Base-by-base conservation (phyloP, 2,113 vertebrate species). In the Silurus asotus region DNA sequence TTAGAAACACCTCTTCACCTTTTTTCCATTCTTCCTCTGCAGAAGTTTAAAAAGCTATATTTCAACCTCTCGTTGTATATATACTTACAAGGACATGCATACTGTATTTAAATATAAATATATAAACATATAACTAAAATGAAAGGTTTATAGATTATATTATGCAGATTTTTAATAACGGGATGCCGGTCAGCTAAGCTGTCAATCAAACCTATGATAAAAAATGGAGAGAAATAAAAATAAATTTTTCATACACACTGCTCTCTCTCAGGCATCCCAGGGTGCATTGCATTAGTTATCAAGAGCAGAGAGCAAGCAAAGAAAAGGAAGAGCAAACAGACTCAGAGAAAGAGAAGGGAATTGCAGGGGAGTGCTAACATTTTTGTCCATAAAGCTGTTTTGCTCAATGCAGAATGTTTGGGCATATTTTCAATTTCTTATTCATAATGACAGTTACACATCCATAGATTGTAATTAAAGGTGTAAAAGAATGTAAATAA, bases 181-280 rank as follows among this genome's bases (percentile, higher is more conserved):
- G 85, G 89, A 84, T 91, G 90, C 90, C 90, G 90, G 85, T 49
- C 14, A 79, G 88, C 88, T 90, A 90, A 90, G 86, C 91, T 88
- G 89, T 90, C 90, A 89, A 91, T 93, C 82, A 89, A 89, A 87
- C 87, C 86, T 89, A 89, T 84, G 87, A 91, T 91, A 19, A 82
- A 87, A 88, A 83, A 65, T 13, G 59, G 45, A 19, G 37, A 49
- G 45, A n/a, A 88, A 90, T 91, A 91, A 86, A 92, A 93, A 93
- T 93, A 88, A 86, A 92, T 93, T 94, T 94, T 93, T 93, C 90
- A 94, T 93, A 92, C 92, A 92, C 90, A 91, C 69, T 59, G 90
- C 85, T 65, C n/a, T 83, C 81, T 86, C 81, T 86, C 78, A 82
- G 88, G 84, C 88, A 90, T 88, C 87, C 88, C 76, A 55, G 84